Evolutionary conservation across 2,888 invertebrate species (phyloP), one percentile per base, ranked within the genome.

Genomic region (Cacoxenus indagator): DNA sequence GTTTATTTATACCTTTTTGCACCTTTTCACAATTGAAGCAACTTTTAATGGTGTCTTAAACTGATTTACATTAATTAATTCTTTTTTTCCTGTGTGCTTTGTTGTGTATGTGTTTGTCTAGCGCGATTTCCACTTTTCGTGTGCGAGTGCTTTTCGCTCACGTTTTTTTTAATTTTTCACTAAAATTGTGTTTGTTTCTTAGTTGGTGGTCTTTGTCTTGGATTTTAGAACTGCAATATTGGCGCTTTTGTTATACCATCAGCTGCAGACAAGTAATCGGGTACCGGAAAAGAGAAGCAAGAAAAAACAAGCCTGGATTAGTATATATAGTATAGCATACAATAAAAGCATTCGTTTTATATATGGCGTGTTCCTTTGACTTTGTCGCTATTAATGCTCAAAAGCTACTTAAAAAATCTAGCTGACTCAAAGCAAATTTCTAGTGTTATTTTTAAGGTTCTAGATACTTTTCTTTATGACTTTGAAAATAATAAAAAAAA

Each of bases 181-280:
- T n/a, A n/a, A n/a, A n/a, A n/a, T 64, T 69, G 69, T 77, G 73
- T 59, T 74, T 68, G 69, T 70, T 72, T 73, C 9, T 54, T 26
- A 9, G 3, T 51, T 19, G 27, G 64, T n/a, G 48, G 72, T 65
- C 55, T 65, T 65, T 70, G 69, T 73, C 69, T 24, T 69, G 67
- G 66, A 71, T 72, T 43, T n/a, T n/a, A n/a, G n/a, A n/a, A 37
- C 17, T 61, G 24, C 37, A 37, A 37, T 11, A 14, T 37, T 14
- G 37, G 37, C 37, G 37, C 1, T 37, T 37, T 37, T 37, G 8
- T n/a, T n/a, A 8, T 31, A 8, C 9, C 9, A 31, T 31, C 9
- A 11, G 37, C 14, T 37, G 37, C 37, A 11, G 14, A 11, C 14
- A 5, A 8, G 14, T 37, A 1, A 37, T 8, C 37, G 8, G 14